Conservation (phyloP, 2,113 vertebrate species). For the Syrrhaptes paradoxus region DNA sequence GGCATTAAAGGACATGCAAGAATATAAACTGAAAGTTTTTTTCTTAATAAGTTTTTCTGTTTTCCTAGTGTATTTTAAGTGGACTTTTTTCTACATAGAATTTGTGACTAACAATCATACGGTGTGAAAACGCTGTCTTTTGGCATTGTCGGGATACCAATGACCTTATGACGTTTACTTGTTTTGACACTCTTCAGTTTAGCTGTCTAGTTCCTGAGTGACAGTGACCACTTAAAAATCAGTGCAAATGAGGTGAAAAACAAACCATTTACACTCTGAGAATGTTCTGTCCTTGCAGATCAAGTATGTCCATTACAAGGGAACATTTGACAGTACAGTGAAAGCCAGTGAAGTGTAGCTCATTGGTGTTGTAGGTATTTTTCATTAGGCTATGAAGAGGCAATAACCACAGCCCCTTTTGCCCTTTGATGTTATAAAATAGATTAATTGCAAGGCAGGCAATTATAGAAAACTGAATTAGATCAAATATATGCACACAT, state of each 20-base stretch:
- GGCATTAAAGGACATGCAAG: not conserved
- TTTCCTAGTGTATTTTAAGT: not conserved
- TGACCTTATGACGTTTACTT: not conserved
- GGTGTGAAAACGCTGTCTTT: not conserved
- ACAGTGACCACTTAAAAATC: conserved; percentile 19
- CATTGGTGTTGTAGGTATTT: not conserved
- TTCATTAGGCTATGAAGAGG: not conserved
- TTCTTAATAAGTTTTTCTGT: not conserved
- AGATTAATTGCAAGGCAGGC: not conserved
- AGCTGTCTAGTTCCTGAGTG: conserved; percentile 33
- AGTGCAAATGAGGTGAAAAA: conserved; percentile 50
- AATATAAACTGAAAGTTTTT: not conserved
- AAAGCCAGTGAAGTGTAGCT: not conserved
- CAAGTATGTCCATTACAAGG: not conserved
- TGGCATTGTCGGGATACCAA: not conserved
- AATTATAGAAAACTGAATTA: not conserved
- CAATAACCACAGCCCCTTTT: not conserved
- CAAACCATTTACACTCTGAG: conserved; percentile 24
- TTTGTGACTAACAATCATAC: not conserved
- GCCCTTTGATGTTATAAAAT: not conserved
- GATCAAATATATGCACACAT: not conserved
- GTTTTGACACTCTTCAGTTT: conserved; percentile 44
- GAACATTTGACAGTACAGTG: not conserved
- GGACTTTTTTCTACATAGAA: not conserved
- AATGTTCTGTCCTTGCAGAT: conserved; percentile 44